Conservation (phyloP, 2,113 vertebrate genomes). For the Pachyramphus minor region DNA sequence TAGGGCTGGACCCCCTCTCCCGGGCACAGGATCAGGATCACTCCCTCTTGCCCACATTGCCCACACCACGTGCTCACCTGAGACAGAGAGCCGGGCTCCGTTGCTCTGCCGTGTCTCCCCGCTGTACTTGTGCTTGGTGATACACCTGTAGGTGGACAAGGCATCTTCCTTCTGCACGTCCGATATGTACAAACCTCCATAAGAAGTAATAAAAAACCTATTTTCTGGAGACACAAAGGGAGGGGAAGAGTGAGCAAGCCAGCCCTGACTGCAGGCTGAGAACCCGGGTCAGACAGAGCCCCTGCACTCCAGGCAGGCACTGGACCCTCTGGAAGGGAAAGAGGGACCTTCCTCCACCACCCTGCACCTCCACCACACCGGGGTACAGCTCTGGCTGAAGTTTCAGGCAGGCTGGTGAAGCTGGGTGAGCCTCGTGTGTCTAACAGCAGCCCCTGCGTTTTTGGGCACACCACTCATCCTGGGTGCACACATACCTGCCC, state of each 20-base stretch:
- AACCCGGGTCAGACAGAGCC: background rate
- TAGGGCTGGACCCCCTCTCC: background rate
- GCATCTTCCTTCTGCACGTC: conserved; percentile 99
- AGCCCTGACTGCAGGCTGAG: background rate
- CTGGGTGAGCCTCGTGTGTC: fast-evolving
- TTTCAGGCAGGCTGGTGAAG: background rate
- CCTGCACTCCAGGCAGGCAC: background rate
- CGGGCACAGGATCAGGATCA: fast-evolving
- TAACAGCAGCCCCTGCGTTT: background rate
- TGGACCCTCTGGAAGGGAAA: background rate
- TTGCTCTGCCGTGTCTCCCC: conserved; percentile 98
- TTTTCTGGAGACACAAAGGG: conserved; percentile 83
- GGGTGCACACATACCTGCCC: background rate
- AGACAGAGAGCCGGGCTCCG: conserved; percentile 93
- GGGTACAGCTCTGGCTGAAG: background rate
- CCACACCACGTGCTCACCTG: conserved; percentile 72
- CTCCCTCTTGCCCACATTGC: fast-evolving
- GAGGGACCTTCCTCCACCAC: background rate
- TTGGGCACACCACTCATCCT: background rate
- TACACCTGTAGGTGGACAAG: conserved; percentile 97
- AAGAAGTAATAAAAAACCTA: conserved; percentile 93
- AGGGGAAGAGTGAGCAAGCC: conserved; percentile 10
- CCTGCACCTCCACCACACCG: background rate
- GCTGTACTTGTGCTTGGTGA: conserved; percentile 98
- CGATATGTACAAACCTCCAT: conserved; percentile 96